phyloP scores from a whole-genome alignment of 2,113 vertebrate genomes.

The Isurus oxyrinchus region DNA sequence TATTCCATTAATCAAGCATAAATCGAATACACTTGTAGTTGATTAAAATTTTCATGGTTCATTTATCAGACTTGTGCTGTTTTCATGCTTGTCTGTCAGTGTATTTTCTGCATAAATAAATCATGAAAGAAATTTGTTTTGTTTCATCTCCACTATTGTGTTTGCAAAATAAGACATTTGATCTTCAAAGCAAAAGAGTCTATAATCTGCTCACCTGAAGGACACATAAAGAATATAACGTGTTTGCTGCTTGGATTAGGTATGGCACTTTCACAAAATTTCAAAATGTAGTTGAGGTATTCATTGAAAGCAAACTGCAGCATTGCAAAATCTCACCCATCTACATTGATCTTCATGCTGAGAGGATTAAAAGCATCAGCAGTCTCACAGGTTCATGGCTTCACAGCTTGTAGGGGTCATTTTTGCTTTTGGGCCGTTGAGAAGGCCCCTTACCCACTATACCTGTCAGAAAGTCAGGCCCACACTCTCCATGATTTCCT shows the following conservation, averaged over 20 bases:
- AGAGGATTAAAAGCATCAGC: background rate
- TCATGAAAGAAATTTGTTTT: conserved; percentile 11
- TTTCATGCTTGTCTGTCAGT: conserved; percentile 26
- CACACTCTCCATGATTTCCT: background rate
- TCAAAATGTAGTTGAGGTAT: background rate
- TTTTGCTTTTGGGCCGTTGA: background rate
- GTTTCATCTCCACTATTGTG: background rate
- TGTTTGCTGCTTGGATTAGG: background rate
- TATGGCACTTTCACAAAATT: background rate
- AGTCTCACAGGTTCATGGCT: background rate
- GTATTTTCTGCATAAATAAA: conserved; percentile 15
- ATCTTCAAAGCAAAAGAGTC: background rate
- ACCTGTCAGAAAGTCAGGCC: background rate
- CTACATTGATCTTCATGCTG: background rate
- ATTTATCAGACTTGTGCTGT: conserved; percentile 17
- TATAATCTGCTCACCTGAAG: background rate
- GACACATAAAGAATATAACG: background rate
- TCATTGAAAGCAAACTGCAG: background rate
- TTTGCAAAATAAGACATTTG: background rate
- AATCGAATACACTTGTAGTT: conserved; percentile 31
- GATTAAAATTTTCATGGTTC: conserved; percentile 31
- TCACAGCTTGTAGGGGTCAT: background rate
- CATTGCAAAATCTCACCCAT: background rate
- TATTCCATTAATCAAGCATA: conserved; percentile 32
- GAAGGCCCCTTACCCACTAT: too few species aligned